These are phyloP conservation scores for Phoxinus phoxinus DNA, from an alignment of 2,113 vertebrate species.

Conservation along the genomic window DNA sequence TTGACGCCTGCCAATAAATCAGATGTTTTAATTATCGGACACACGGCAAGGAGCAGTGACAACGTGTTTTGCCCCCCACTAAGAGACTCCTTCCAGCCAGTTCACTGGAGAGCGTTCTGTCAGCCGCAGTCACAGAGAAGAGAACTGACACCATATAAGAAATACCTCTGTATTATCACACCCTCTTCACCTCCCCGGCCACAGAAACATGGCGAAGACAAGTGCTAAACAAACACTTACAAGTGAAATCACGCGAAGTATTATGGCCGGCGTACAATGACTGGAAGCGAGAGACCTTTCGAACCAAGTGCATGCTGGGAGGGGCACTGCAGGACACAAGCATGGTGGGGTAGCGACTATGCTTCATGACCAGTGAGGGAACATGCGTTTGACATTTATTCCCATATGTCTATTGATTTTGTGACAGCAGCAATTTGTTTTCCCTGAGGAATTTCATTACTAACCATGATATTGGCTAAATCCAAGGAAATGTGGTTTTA, in stretches of 20 bases:
- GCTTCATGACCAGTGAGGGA: conserved; percentile 52
- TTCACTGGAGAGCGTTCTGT: conserved; percentile 83
- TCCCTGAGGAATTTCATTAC: conserved; percentile 60
- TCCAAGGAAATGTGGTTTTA: conserved; percentile 59
- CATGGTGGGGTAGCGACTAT: conserved; percentile 40
- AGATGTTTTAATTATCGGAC: conserved; percentile 90
- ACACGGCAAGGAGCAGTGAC: conserved; percentile 83
- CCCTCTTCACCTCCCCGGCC: conserved; percentile 59
- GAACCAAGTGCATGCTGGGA: conserved; percentile 30
- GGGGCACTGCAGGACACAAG: not conserved
- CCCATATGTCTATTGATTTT: conserved; percentile 61
- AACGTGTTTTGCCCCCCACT: conserved; percentile 53
- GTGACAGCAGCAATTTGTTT: conserved; percentile 61
- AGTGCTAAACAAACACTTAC: conserved; percentile 61
- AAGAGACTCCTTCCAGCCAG: conserved; percentile 51
- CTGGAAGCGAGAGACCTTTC: conserved; percentile 10
- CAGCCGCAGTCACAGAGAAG: conserved; percentile 78
- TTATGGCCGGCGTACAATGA: not conserved
- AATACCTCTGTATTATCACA: conserved; percentile 66
- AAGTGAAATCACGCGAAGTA: conserved; percentile 29
- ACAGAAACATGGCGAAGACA: conserved; percentile 50
- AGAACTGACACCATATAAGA: conserved; percentile 70
- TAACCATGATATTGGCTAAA: conserved; percentile 55
- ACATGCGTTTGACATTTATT: conserved; percentile 62
- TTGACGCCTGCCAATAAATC: conserved; percentile 86